Conservation (phyloP, 1,140 invertebrate species). For the Nymphalis io region DNA sequence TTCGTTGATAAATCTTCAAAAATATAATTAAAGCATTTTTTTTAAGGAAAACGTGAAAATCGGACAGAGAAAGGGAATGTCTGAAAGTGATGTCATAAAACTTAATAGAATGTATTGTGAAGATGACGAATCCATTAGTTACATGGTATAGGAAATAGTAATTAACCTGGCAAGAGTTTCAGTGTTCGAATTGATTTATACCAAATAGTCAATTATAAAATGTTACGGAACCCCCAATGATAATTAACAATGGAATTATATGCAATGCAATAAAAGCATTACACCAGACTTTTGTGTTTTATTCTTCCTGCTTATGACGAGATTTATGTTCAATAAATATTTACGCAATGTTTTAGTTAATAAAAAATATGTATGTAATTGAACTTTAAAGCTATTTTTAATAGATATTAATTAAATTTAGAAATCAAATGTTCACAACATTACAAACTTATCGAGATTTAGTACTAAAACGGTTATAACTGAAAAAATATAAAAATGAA, state of each 20-base stretch:
- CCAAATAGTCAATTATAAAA: constrained; percentile 25
- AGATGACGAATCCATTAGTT: background rate
- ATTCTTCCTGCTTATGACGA: constrained; percentile 24
- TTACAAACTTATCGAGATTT: constrained; percentile 26
- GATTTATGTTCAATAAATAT: constrained; percentile 6
- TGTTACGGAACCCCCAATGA: background rate
- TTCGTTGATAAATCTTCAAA: background rate
- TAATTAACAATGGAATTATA: constrained; percentile 25
- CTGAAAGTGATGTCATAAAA: constrained; percentile 84
- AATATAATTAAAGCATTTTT: constrained; percentile 6
- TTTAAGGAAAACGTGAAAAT: constrained; percentile 72
- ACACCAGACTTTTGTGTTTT: constrained; percentile 13
- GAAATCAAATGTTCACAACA: constrained; percentile 7
- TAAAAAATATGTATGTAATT: background rate
- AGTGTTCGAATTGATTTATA: constrained; percentile 10
- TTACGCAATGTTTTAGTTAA: background rate
- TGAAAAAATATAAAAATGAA: too few species aligned
- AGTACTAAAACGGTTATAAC: too few species aligned
- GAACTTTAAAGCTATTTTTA: too few species aligned
- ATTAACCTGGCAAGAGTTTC: background rate
- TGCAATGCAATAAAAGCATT: constrained; percentile 32
- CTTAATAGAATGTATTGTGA: constrained; percentile 85
- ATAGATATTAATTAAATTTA: too few species aligned
- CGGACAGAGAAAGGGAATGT: constrained; percentile 85
- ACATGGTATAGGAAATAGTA: background rate